A percentile compares a stretch with the other conserved stretches of the same genome.
These are phyloP conservation scores for Drosophila ficusphila DNA, from an alignment of 1,140 invertebrate genomes.

Conservation along the genomic window DNA sequence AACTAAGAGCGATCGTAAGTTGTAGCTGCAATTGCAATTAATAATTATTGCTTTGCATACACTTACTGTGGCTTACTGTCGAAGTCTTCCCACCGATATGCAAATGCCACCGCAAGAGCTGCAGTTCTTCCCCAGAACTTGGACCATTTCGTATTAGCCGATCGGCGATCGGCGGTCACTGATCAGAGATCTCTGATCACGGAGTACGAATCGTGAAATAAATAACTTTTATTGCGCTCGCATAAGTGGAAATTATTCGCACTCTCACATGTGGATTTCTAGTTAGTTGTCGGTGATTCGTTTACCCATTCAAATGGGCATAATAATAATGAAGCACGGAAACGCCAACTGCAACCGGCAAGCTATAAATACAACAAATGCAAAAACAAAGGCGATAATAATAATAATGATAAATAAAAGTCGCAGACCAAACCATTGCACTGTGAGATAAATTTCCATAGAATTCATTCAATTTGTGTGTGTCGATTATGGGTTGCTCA, in stretches of 20 bases:
- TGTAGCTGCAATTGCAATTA: slow-evolving; percentile 52
- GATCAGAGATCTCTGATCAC: slow-evolving; percentile 7
- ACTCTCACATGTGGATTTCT: slow-evolving; percentile 30
- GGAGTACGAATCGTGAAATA: slow-evolving; percentile 32
- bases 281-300: slow-evolving; percentile 20
- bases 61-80: neutral
- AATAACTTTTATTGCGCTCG: slow-evolving; percentile 55
- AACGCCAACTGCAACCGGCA: slow-evolving; percentile 23
- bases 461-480: slow-evolving; percentile 32
- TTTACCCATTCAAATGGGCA: slow-evolving; percentile 46
- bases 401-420: slow-evolving; percentile 43
- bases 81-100: slow-evolving; percentile 42
- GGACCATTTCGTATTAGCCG: slow-evolving; percentile 20
- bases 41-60: slow-evolving; percentile 65
- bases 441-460: slow-evolving; percentile 30
- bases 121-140: slow-evolving; percentile 21
- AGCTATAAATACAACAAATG: slow-evolving; percentile 47
- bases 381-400: too few species aligned
- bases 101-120: slow-evolving; percentile 53
- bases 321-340: slow-evolving; percentile 44
- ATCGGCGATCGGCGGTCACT: slow-evolving; percentile 16
- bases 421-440: slow-evolving; percentile 32
- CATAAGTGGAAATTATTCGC: slow-evolving; percentile 46
- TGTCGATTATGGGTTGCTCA: slow-evolving; percentile 5
- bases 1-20: slow-evolving; percentile 63